These are phyloP conservation scores for Connochaetes taurinus DNA, from an alignment of 2,113 vertebrate species.

Conservation along the genomic window DNA sequence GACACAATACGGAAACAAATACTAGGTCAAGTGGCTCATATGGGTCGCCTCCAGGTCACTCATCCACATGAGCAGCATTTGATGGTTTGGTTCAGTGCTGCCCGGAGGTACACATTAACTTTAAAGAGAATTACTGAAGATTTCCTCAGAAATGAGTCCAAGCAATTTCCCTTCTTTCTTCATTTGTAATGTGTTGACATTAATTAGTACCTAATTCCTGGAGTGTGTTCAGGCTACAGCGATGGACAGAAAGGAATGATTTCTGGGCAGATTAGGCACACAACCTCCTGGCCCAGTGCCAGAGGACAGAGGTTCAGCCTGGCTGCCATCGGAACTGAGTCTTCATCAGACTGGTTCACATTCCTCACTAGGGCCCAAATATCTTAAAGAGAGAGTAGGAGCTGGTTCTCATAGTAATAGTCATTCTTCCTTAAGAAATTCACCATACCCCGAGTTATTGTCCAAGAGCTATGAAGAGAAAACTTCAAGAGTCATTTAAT, in stretches of 20 bases:
- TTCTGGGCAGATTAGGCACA: slow-evolving; percentile 28
- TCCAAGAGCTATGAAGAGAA: background rate
- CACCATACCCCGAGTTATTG: background rate
- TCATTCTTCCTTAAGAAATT: slow-evolving; percentile 7
- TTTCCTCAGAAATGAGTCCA: slow-evolving; percentile 42
- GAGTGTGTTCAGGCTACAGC: slow-evolving; percentile 34
- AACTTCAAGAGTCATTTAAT: background rate
- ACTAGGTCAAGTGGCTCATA: background rate
- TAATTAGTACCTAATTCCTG: slow-evolving; percentile 63
- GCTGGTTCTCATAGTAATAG: background rate
- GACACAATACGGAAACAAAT: background rate
- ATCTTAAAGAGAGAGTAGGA: background rate
- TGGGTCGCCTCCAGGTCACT: slow-evolving; percentile 1
- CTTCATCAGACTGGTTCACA: background rate
- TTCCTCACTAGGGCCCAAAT: background rate
- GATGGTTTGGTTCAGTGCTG: slow-evolving; percentile 13
- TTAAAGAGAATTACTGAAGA: slow-evolving; percentile 39
- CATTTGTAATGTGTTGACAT: slow-evolving; percentile 52
- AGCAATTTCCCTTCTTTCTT: slow-evolving; percentile 53
- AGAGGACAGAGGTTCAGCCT: background rate
- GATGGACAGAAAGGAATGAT: slow-evolving; percentile 22
- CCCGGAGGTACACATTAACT: slow-evolving; percentile 29
- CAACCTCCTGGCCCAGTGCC: background rate
- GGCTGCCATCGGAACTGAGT: background rate
- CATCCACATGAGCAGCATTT: background rate